These are phyloP conservation scores for Pararge aegeria DNA, from an alignment of 1,140 invertebrate genomes.

Conservation along the genomic window DNA sequence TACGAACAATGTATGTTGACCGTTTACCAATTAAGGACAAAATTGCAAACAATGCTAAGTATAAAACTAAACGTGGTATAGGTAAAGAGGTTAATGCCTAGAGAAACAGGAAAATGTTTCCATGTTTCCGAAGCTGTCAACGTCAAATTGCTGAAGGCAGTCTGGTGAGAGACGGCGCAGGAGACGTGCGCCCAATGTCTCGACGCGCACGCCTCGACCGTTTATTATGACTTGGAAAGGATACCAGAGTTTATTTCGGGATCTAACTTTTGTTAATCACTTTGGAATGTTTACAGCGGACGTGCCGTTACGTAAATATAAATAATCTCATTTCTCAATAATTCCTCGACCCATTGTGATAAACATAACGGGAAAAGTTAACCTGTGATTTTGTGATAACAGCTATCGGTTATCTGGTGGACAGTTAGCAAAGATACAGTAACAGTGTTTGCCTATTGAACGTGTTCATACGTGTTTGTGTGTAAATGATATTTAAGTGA, in stretches of 20 bases:
- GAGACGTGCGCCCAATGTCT: slow-evolving; percentile 36
- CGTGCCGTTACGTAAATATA: slow-evolving; percentile 53
- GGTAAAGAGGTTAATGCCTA: neutral
- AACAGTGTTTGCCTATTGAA: slow-evolving; percentile 46
- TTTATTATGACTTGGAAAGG: slow-evolving; percentile 48
- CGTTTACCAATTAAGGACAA: too few relatives aligned
- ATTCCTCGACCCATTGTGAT: neutral
- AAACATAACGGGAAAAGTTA: neutral
- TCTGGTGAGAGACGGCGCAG: slow-evolving; percentile 40
- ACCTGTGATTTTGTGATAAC: slow-evolving; percentile 9
- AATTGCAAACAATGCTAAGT: too few relatives aligned
- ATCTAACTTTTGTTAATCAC: slow-evolving; percentile 52
- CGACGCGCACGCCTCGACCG: slow-evolving; percentile 33
- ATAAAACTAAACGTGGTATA: neutral
- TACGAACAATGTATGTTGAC: too few relatives aligned
- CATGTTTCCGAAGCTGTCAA: slow-evolving; percentile 5
- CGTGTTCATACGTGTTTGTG: slow-evolving; percentile 36
- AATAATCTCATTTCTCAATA: slow-evolving; percentile 10
- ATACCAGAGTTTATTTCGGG: slow-evolving; percentile 61
- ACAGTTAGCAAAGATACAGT: slow-evolving; percentile 19
- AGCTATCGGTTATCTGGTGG: neutral
- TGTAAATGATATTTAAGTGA: too few relatives aligned
- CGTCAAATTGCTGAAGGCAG: slow-evolving; percentile 31
- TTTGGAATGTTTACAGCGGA: slow-evolving; percentile 46
- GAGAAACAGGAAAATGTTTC: neutral